Percentiles rank a stretch among this genome's conserved stretches.
These are phyloP conservation scores for Trididemnum nubilum DNA, from an alignment of 23 tunicate genomes.

Conservation along the genomic window DNA sequence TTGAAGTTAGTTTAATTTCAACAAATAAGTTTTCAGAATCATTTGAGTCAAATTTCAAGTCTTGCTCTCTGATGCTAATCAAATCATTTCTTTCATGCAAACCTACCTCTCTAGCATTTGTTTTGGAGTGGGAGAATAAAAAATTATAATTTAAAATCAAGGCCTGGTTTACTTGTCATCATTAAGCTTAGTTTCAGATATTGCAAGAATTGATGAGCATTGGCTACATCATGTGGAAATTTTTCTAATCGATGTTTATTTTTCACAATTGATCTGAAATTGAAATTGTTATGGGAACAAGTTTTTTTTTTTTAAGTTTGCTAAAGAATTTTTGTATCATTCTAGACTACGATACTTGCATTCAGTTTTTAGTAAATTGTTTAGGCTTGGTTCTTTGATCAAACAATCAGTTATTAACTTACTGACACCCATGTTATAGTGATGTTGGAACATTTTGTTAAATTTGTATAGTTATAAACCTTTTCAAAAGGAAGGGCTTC, in stretches of 20 bases:
- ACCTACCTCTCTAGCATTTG: background rate
- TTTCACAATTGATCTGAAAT: background rate
- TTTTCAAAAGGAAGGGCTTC: background rate
- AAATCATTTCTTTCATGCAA: background rate
- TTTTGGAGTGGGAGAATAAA: background rate
- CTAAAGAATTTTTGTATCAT: background rate
- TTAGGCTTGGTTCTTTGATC: background rate
- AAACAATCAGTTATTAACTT: background rate
- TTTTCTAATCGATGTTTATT: background rate
- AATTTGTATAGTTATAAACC: background rate
- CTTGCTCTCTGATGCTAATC: background rate
- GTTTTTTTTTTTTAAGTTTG: background rate
- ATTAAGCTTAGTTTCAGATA: background rate
- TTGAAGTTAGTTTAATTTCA: background rate
- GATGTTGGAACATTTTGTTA: background rate
- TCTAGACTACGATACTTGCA: background rate
- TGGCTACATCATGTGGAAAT: background rate
- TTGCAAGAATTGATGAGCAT: background rate
- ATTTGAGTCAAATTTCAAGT: background rate
- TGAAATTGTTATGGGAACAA: background rate
- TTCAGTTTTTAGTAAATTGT: background rate
- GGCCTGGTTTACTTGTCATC: background rate
- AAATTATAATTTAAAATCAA: background rate
- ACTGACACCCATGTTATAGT: background rate
- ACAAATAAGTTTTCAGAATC: background rate